These are phyloP conservation scores for Alosa alosa DNA, from an alignment of 2,113 vertebrate genomes.

Conservation along the genomic window DNA sequence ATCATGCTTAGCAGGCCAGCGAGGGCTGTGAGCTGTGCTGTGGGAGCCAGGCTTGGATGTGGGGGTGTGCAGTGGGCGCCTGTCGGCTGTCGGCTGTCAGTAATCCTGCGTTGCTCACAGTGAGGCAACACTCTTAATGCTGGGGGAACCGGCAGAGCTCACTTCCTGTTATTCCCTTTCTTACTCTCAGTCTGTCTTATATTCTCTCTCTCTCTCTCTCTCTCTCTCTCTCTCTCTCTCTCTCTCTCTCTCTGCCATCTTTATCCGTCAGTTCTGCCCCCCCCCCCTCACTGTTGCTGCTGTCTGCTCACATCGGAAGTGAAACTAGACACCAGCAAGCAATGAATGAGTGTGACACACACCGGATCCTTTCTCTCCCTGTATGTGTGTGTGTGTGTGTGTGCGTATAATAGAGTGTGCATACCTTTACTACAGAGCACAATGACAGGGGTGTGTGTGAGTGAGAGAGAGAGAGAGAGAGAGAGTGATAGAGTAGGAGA, in stretches of 20 bases:
- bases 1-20: background rate
- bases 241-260: background rate
- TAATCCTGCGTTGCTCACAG: background rate
- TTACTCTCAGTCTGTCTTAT: background rate
- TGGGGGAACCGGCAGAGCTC: background rate
- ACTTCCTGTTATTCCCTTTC: background rate
- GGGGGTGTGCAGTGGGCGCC: background rate
- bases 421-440: background rate
- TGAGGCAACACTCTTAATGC: background rate
- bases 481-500: background rate
- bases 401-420: background rate
- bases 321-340: constrained; percentile 24
- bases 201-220: too few relatives aligned
- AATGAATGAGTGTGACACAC: background rate
- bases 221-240: background rate
- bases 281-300: background rate
- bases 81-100: too few relatives aligned
- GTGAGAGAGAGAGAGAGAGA: background rate
- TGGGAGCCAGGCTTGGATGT: background rate
- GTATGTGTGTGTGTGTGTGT: constrained; percentile 1
- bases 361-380: constrained; percentile 13
- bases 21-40: background rate
- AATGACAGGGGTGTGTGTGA: constrained; percentile 17
- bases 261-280: background rate
- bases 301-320: constrained; percentile 33